Evolutionary conservation across 2,888 invertebrate genomes (phyloP).

Genomic region (Hydriomena furcata): DNA sequence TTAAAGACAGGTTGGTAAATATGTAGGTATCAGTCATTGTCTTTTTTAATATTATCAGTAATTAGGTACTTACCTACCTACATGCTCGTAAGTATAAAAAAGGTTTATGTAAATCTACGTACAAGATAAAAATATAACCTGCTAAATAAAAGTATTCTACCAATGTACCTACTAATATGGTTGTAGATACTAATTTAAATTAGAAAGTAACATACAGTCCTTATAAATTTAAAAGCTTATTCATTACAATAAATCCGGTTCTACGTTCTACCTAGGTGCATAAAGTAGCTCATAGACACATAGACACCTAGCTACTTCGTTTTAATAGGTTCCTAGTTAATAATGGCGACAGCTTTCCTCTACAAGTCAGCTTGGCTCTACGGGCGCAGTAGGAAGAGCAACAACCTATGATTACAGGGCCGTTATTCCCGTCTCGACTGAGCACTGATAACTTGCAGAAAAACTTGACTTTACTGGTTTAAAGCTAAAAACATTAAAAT

Average conservation of each 20-base stretch:
- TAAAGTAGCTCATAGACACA: conserved; percentile 1
- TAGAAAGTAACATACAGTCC: no score
- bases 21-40: no score
- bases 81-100: background rate
- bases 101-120: no score
- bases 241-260: background rate
- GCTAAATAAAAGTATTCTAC: no score
- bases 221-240: no score
- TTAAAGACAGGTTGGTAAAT: no score
- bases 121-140: no score
- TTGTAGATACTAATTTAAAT: no score
- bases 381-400: conserved; percentile 74
- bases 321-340: conserved; percentile 25
- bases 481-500: conserved; percentile 9
- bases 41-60: no score
- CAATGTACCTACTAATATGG: no score
- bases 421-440: conserved; percentile 75
- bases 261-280: background rate
- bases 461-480: conserved; percentile 32
- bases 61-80: no score
- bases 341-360: conserved; percentile 51
- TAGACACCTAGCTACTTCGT: conserved; percentile 3
- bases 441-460: conserved; percentile 64
- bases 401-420: conserved; percentile 83
- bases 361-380: conserved; percentile 60